Percentiles rank a stretch among this genome's conserved stretches.
These are phyloP conservation scores for Aphis craccivora DNA, from an alignment of 1,140 invertebrate genomes.

Conservation along the genomic window DNA sequence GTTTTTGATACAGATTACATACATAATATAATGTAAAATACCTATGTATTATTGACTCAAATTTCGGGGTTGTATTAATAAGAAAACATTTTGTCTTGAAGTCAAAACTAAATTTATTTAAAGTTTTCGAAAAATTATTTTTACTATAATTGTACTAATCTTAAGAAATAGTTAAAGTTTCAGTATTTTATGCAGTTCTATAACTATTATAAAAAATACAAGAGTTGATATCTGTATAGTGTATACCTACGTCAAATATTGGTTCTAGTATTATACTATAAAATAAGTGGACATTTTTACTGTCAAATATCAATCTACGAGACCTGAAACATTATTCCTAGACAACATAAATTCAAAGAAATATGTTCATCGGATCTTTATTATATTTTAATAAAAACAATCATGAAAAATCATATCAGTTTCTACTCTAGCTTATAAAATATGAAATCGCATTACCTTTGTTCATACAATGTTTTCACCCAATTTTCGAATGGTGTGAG, in stretches of 20 bases:
- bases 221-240: background rate
- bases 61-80: background rate
- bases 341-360: too few relatives aligned
- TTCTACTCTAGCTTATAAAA: background rate
- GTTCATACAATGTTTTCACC: slow-evolving; percentile 72
- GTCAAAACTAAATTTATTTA: background rate
- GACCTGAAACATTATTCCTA: background rate
- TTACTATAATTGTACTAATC: background rate
- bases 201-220: background rate
- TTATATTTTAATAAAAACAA: background rate
- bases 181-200: background rate
- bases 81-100: background rate
- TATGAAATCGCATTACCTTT: slow-evolving; percentile 65
- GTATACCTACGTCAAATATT: background rate
- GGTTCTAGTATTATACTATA: background rate
- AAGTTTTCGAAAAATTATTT: background rate
- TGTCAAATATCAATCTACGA: background rate
- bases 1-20: background rate
- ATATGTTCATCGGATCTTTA: background rate
- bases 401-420: background rate
- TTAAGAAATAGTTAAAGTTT: background rate
- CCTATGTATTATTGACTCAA: background rate
- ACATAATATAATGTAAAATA: background rate
- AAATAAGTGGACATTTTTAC: background rate
- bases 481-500: slow-evolving; percentile 78